These are phyloP conservation scores for Eulithis prunata DNA, from an alignment of 2,888 invertebrate species.

Conservation along the genomic window DNA sequence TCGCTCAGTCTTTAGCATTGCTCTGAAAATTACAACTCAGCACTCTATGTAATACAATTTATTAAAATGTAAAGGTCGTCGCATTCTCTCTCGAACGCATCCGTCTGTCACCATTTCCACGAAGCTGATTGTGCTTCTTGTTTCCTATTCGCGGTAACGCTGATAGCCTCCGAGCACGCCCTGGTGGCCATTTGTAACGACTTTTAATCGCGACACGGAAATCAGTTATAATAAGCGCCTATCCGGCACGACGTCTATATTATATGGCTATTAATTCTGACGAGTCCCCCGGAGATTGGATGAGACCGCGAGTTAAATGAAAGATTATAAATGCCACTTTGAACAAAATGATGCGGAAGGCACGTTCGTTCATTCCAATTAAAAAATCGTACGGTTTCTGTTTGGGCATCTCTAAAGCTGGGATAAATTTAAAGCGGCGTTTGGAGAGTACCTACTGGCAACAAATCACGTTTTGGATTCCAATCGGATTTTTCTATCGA, in stretches of 20 bases:
- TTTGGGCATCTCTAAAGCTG: slow-evolving; percentile 22
- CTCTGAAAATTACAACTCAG: too few species aligned
- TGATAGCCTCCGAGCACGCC: slow-evolving; percentile 61
- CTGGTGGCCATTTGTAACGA: slow-evolving; percentile 67
- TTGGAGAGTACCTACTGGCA: slow-evolving; percentile 38
- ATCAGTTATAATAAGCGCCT: slow-evolving; percentile 68
- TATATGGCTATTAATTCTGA: slow-evolving; percentile 63
- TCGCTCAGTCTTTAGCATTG: too few species aligned
- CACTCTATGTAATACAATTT: neutral
- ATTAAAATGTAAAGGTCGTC: slow-evolving; percentile 13
- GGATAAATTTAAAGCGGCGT: slow-evolving; percentile 39
- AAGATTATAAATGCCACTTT: slow-evolving; percentile 43
- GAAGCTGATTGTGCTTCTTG: slow-evolving; percentile 60
- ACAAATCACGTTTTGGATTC: slow-evolving; percentile 62
- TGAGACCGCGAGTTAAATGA: slow-evolving; percentile 45
- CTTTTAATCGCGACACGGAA: slow-evolving; percentile 71
- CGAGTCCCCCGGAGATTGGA: slow-evolving; percentile 49
- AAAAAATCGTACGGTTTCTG: slow-evolving; percentile 40
- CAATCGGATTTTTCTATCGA: slow-evolving; percentile 63
- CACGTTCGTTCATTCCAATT: slow-evolving; percentile 41
- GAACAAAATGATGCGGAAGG: slow-evolving; percentile 41
- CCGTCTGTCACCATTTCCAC: slow-evolving; percentile 52
- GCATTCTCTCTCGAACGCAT: slow-evolving; percentile 22
- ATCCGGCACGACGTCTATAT: slow-evolving; percentile 56
- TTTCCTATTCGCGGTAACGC: slow-evolving; percentile 69